Conservation (phyloP, 1,140 invertebrate species). For the Ostrea denselamellosa region DNA sequence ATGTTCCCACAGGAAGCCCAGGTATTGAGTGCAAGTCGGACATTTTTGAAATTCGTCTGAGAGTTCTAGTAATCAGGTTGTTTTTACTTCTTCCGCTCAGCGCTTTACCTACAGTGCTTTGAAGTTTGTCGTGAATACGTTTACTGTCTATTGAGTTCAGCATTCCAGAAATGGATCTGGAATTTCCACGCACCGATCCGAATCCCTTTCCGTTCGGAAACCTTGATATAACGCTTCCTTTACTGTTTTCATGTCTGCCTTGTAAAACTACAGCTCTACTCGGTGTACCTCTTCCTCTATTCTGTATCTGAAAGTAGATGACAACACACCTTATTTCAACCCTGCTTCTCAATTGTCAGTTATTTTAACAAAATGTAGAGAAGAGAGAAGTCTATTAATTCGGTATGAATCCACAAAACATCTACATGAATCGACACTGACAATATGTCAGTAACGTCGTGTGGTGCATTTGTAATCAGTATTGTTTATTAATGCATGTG, state of each 20-base stretch:
- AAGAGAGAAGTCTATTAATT: neutral
- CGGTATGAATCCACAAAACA: neutral
- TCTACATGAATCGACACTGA: no score
- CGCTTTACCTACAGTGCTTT: neutral
- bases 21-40: neutral
- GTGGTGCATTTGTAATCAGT: no score
- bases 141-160: constrained; percentile 9
- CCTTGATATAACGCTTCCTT: neutral
- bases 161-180: neutral
- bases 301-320: neutral
- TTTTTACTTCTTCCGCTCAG: neutral
- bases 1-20: neutral
- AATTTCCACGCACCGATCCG: neutral
- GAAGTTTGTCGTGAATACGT: neutral
- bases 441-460: neutral
- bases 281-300: neutral
- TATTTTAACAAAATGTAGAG: neutral
- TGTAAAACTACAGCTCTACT: constrained; percentile 22
- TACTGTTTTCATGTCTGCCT: neutral
- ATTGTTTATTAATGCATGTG: no score
- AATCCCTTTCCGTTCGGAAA: constrained; percentile 4
- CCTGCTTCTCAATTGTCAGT: neutral
- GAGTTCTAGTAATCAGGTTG: neutral
- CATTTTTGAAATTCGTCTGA: neutral
- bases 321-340: neutral